phyloP scores from a whole-genome alignment of 2,113 vertebrate species.

The Colistium nudipinnis region DNA sequence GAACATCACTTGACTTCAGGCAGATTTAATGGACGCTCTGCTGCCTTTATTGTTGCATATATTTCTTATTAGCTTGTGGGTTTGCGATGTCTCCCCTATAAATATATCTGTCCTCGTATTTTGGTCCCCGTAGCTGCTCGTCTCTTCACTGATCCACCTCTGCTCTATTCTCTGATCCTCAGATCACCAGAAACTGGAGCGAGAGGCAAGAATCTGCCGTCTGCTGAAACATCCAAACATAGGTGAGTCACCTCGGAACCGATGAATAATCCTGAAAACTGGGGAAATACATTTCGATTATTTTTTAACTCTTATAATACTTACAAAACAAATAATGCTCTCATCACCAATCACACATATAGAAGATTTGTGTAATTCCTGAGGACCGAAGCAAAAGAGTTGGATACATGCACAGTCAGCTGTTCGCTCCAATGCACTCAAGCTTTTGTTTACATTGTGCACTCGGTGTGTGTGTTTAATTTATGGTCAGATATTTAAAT shows the following conservation, averaged over 20 bases:
- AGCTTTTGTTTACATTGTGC: conserved; percentile 14
- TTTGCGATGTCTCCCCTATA: too few species aligned
- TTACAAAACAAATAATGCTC: too few species aligned
- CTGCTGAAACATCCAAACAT: conserved; percentile 80
- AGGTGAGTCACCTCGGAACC: conserved; percentile 56
- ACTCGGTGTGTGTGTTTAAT: not conserved
- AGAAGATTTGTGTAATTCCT: conserved; percentile 60
- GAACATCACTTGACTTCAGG: conserved; percentile 5
- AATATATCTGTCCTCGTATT: not conserved
- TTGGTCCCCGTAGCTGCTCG: not conserved
- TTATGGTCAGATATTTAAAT: not conserved
- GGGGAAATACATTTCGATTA: too few species aligned
- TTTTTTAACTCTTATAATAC: too few species aligned
- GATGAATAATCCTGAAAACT: too few species aligned
- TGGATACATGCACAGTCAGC: conserved; percentile 53
- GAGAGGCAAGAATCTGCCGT: conserved; percentile 78
- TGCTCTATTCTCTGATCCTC: conserved; percentile 30
- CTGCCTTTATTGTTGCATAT: not conserved
- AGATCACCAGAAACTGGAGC: conserved; percentile 81
- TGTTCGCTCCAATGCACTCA: conserved; percentile 10
- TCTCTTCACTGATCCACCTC: not conserved
- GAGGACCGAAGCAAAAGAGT: conserved; percentile 38
- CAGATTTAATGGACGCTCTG: conserved; percentile 1
- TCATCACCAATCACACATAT: too few species aligned
- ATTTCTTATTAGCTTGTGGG: not conserved